Evolutionary conservation across 2,797 vertebrate genomes (phyloP).

Genomic region (Miichthys miiuy): DNA sequence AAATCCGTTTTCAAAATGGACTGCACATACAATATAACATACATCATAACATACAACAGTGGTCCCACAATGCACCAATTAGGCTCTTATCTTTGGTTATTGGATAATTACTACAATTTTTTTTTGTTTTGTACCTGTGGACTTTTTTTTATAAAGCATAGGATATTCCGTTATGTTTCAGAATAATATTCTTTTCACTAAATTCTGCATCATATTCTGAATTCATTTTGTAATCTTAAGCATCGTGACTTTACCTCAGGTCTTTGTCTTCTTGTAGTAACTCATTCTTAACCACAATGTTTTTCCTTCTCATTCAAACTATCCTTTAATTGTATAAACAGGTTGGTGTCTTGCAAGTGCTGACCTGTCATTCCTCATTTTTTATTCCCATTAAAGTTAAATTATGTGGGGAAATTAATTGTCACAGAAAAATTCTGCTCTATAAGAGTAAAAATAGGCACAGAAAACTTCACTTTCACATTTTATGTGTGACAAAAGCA

Average conservation of each 20-base stretch:
- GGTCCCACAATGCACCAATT: not conserved
- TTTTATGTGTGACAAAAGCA: constrained; percentile 7
- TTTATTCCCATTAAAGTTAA: constrained; percentile 26
- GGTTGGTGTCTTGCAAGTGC: not conserved
- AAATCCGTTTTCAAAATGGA: not conserved
- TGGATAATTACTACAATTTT: not conserved
- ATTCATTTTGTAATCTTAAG: not conserved
- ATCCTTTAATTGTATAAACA: not conserved
- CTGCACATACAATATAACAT: not conserved
- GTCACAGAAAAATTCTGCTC: constrained; percentile 31
- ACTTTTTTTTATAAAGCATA: too few relatives aligned
- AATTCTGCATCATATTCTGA: not conserved
- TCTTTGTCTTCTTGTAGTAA: not conserved
- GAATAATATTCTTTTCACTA: not conserved
- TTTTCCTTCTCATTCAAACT: constrained; percentile 1
- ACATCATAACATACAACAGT: too few relatives aligned
- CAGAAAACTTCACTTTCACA: not conserved
- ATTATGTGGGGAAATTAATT: constrained; percentile 47
- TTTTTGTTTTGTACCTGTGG: too few relatives aligned
- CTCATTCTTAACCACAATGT: not conserved
- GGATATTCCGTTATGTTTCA: not conserved
- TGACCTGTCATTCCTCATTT: constrained; percentile 23
- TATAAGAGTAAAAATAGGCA: constrained; percentile 7
- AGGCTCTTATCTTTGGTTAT: not conserved
- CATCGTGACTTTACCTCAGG: not conserved